These are phyloP conservation scores for Pitangus sulphuratus DNA, from an alignment of 2,797 vertebrate genomes.

Conservation along the genomic window DNA sequence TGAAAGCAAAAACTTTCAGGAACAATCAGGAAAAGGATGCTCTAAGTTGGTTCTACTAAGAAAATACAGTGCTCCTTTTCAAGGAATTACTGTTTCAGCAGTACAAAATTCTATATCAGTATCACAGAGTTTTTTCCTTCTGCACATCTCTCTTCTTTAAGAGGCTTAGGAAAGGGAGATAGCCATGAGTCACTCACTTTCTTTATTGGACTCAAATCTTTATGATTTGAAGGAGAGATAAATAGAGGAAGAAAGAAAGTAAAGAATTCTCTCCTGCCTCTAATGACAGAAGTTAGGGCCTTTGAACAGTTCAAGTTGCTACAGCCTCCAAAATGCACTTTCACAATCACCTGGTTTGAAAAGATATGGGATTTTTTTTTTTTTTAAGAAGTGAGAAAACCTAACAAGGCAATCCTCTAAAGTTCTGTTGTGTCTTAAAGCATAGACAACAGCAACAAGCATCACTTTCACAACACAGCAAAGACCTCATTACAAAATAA, in stretches of 20 bases:
- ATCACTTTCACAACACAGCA: background rate
- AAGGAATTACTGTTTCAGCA: background rate
- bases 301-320: background rate
- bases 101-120: background rate
- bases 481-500: background rate
- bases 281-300: background rate
- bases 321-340: background rate
- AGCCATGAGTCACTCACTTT: background rate
- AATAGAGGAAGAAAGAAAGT: background rate
- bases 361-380: background rate
- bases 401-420: background rate
- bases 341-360: background rate
- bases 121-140: background rate
- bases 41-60: background rate
- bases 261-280: background rate
- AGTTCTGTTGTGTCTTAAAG: background rate
- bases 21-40: background rate
- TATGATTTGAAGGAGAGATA: background rate
- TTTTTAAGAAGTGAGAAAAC: background rate
- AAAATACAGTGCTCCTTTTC: background rate
- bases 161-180: background rate
- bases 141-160: background rate
- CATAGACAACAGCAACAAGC: background rate
- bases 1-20: background rate
- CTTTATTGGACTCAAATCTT: constrained; percentile 7